phyloP scores from a whole-genome alignment of 2,888 invertebrate species.

The Sussaba pulchella region DNA sequence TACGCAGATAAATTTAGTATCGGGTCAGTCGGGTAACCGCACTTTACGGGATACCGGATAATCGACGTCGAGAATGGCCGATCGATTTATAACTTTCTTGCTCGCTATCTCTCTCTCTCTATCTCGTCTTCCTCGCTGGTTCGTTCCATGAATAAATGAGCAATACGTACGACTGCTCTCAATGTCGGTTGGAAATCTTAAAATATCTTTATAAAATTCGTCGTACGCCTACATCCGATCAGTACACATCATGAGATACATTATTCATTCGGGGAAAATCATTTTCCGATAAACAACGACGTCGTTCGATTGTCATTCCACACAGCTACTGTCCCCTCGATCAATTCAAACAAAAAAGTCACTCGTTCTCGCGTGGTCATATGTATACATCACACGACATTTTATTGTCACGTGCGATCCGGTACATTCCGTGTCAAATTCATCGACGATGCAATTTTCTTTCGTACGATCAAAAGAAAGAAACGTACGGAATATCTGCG shows the following conservation, averaged over 20 bases:
- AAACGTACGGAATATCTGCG: too few relatives aligned
- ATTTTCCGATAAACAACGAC: constrained; percentile 2
- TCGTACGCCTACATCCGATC: constrained; percentile 5
- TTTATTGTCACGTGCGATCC: constrained; percentile 1
- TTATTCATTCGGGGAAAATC: constrained; percentile 15
- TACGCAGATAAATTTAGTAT: constrained; percentile 65
- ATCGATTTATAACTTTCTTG: constrained; percentile 36
- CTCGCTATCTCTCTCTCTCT: constrained; percentile 12
- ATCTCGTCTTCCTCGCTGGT: constrained; percentile 16
- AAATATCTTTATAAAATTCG: constrained; percentile 39
- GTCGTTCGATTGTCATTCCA: constrained; percentile 17
- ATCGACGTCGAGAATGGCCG: constrained; percentile 37
- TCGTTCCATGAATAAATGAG: constrained; percentile 45
- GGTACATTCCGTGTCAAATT: too few relatives aligned
- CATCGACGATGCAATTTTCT: too few relatives aligned
- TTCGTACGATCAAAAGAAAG: too few relatives aligned
- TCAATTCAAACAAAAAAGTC: constrained; percentile 9
- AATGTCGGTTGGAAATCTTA: constrained; percentile 21
- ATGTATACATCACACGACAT: neutral
- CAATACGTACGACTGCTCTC: constrained; percentile 15
- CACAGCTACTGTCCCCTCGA: constrained; percentile 4
- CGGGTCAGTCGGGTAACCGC: constrained; percentile 44
- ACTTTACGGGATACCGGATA: constrained; percentile 13
- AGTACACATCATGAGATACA: constrained; percentile 3
- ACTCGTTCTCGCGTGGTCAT: neutral